Percentiles rank a stretch among this genome's conserved stretches.
These are phyloP conservation scores for Sturnira hondurensis DNA, from an alignment of 2,113 vertebrate species.

Conservation along the genomic window DNA sequence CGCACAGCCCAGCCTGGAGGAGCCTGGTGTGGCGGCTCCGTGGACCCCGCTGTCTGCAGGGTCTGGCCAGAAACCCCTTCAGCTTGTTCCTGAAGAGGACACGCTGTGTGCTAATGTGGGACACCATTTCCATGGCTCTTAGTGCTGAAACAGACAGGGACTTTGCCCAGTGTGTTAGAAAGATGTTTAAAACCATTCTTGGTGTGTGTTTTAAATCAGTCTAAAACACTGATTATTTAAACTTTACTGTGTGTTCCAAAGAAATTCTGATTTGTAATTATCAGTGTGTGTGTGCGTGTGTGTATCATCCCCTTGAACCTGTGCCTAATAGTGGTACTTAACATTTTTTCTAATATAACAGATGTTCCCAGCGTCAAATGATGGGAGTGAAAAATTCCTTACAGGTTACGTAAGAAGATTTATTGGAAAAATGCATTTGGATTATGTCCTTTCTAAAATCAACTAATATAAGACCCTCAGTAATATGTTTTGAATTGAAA, in stretches of 20 bases:
- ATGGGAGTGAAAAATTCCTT: not conserved
- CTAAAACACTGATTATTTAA: not conserved
- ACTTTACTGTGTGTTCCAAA: not conserved
- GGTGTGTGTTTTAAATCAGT: not conserved
- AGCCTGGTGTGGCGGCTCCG: not conserved
- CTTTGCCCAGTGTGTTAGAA: not conserved
- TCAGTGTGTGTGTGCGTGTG: not conserved
- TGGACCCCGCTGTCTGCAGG: not conserved
- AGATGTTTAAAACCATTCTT: not conserved
- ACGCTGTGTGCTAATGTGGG: not conserved
- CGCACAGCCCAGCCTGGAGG: not conserved
- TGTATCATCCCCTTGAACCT: not conserved
- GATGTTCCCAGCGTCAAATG: slow-evolving; percentile 9
- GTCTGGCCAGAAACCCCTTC: not conserved
- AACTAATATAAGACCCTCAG: not conserved
- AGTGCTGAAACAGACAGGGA: not conserved
- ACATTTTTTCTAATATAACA: not conserved
- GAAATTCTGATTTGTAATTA: not conserved
- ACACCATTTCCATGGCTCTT: not conserved
- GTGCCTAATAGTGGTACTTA: not conserved
- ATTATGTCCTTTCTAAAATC: slow-evolving; percentile 25
- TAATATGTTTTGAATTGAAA: slow-evolving; percentile 17
- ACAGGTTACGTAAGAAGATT: not conserved
- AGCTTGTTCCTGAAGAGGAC: not conserved
- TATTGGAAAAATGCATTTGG: not conserved